phyloP scores from a whole-genome alignment of 1,140 invertebrate genomes.

The Heliothis virescens region DNA sequence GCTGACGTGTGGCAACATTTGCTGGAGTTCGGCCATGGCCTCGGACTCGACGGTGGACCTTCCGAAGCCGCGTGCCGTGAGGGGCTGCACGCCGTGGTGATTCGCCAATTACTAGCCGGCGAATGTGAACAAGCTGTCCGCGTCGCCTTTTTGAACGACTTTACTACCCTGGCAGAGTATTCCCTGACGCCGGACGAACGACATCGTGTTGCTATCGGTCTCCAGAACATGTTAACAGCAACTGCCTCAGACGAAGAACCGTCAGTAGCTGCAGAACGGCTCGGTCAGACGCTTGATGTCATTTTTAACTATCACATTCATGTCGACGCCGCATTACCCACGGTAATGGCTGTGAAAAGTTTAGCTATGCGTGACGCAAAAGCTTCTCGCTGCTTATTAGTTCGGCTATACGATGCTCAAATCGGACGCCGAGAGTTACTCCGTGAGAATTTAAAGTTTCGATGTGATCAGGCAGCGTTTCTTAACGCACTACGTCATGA shows the following conservation, averaged over 20 bases:
- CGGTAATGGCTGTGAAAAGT: constrained; percentile 40
- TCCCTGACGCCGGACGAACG: constrained; percentile 61
- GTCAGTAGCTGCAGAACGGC: constrained; percentile 50
- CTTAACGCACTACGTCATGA: constrained; percentile 64
- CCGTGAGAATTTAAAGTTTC: constrained; percentile 57
- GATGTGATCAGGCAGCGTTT: constrained; percentile 60
- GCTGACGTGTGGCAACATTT: constrained; percentile 63
- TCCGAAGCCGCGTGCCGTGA: constrained; percentile 60
- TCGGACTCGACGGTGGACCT: constrained; percentile 65
- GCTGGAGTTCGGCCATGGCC: constrained; percentile 60
- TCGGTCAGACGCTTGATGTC: constrained; percentile 43
- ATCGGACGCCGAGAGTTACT: constrained; percentile 66
- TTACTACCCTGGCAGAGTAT: constrained; percentile 66
- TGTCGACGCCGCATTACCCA: constrained; percentile 1
- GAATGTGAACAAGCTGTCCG: constrained; percentile 45
- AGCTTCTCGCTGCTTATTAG: constrained; percentile 51
- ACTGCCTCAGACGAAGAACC: constrained; percentile 12
- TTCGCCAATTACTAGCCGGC: constrained; percentile 60
- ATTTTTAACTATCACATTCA: constrained; percentile 39
- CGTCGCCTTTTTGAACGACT: constrained; percentile 58
- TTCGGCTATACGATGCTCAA: constrained; percentile 56
- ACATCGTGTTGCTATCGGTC: constrained; percentile 41
- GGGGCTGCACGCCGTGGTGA: constrained; percentile 67
- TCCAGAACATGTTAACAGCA: constrained; percentile 50
- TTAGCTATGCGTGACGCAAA: constrained; percentile 53